Evolutionary conservation across 1,140 invertebrate genomes (phyloP).

Genomic region (Latrodectus geometricus): DNA sequence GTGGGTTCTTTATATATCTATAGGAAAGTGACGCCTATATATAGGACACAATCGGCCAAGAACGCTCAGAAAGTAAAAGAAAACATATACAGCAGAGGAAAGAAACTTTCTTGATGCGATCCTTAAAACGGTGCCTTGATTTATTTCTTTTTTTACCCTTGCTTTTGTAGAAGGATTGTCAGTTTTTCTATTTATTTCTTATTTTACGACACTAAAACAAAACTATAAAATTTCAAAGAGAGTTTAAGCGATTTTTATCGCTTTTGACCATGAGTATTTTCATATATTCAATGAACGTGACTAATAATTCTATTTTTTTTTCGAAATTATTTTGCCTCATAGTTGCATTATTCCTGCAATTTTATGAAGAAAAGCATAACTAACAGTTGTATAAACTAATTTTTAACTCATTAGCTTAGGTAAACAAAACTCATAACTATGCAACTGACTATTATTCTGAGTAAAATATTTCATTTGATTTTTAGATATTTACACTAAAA

Average conservation of each 20-base stretch:
- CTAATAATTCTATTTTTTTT: too few species aligned
- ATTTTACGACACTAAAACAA: slow-evolving; percentile 15
- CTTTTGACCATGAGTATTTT: neutral
- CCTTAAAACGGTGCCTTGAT: slow-evolving; percentile 43
- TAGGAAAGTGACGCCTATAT: slow-evolving; percentile 15
- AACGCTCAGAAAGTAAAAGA: slow-evolving; percentile 27
- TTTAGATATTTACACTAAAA: too few species aligned
- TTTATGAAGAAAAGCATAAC: too few species aligned
- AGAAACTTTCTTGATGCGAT: slow-evolving; percentile 56
- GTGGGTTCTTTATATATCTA: slow-evolving; percentile 51
- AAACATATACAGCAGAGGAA: slow-evolving; percentile 9
- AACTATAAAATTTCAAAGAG: slow-evolving; percentile 51
- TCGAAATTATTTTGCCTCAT: too few species aligned
- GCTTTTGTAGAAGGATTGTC: slow-evolving; percentile 30
- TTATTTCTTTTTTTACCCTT: slow-evolving; percentile 43
- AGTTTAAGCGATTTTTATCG: slow-evolving; percentile 27
- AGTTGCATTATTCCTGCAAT: too few species aligned
- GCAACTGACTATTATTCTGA: too few species aligned
- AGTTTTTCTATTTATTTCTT: slow-evolving; percentile 38
- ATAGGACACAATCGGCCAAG: slow-evolving; percentile 50
- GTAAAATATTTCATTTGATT: too few species aligned
- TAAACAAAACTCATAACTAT: too few species aligned
- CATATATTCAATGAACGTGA: too few species aligned
- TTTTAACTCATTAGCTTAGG: too few species aligned
- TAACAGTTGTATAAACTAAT: too few species aligned